Percentiles rank a stretch among this genome's conserved stretches.
Evolutionary conservation across 2,797 vertebrate genomes (phyloP).

Genomic region (Anomalospiza imberbis): DNA sequence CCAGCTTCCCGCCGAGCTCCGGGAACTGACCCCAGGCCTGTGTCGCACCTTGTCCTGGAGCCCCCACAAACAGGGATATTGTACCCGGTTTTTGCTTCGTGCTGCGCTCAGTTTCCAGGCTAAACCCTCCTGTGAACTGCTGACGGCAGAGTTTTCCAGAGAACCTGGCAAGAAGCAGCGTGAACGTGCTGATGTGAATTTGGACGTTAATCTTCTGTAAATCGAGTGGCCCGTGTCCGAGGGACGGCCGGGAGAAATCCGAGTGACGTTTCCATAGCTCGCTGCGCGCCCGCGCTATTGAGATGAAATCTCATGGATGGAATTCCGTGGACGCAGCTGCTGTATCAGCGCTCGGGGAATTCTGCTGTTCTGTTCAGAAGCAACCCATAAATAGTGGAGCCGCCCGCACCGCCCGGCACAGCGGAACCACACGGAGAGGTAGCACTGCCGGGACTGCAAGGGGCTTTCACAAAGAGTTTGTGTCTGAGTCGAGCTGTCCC

Average conservation of each 20-base stretch:
- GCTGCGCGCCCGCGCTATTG: conserved; percentile 75
- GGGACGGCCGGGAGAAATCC: conserved; percentile 47
- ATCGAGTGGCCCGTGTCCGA: conserved; percentile 48
- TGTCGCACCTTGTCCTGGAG: accelerated
- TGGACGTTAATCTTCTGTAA: conserved; percentile 66
- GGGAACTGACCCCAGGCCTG: accelerated
- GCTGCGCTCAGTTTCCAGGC: not conserved
- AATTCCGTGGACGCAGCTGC: conserved; percentile 83
- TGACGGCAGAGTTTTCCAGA: conserved; percentile 61
- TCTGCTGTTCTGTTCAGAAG: conserved; percentile 84
- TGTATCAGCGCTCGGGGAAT: conserved; percentile 83
- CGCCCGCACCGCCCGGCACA: not conserved
- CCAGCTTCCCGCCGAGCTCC: not conserved
- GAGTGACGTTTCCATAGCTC: conserved; percentile 39
- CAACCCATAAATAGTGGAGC: conserved; percentile 82
- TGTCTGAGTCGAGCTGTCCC: not conserved
- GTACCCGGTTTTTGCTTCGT: not conserved
- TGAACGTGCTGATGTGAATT: conserved; percentile 65
- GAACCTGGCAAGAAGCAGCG: conserved; percentile 69
- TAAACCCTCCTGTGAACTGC: conserved; percentile 4
- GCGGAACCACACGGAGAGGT: conserved; percentile 46
- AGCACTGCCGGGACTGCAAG: not conserved
- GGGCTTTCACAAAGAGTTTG: not conserved
- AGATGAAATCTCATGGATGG: conserved; percentile 75
- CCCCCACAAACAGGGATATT: not conserved